Evolutionary conservation across 2,888 invertebrate species (phyloP).

Genomic region (Dione juno): DNA sequence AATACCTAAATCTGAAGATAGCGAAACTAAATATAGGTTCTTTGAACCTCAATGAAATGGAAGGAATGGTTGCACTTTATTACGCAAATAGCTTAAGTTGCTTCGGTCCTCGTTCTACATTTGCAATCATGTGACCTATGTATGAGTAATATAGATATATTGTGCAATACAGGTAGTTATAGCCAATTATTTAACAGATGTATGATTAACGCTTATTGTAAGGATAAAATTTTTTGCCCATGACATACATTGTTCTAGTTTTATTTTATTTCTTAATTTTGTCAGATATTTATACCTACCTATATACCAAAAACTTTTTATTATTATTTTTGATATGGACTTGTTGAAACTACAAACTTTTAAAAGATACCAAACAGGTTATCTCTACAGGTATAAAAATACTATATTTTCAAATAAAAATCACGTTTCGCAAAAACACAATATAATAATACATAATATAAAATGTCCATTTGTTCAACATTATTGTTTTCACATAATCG

Average conservation of each 20-base stretch:
- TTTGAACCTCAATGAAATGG: constrained; percentile 32
- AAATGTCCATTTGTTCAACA: too few relatives aligned
- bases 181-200: neutral
- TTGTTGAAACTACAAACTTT: too few relatives aligned
- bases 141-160: constrained; percentile 8
- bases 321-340: too few relatives aligned
- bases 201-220: neutral
- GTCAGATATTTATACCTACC: too few relatives aligned
- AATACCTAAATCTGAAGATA: neutral
- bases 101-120: constrained; percentile 31
- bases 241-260: constrained; percentile 1
- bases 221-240: neutral
- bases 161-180: constrained; percentile 1
- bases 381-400: too few relatives aligned
- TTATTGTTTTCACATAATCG: too few relatives aligned
- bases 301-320: too few relatives aligned
- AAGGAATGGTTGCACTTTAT: constrained; percentile 24
- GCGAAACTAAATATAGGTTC: constrained; percentile 17
- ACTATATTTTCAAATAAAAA: too few relatives aligned
- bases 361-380: too few relatives aligned
- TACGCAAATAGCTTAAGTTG: constrained; percentile 31
- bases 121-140: constrained; percentile 36
- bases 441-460: too few relatives aligned
- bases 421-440: too few relatives aligned
- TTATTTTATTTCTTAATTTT: neutral